Percentiles rank a stretch among this genome's conserved stretches.
phyloP scores from a whole-genome alignment of 2,888 invertebrate species.

The Dione juno region DNA sequence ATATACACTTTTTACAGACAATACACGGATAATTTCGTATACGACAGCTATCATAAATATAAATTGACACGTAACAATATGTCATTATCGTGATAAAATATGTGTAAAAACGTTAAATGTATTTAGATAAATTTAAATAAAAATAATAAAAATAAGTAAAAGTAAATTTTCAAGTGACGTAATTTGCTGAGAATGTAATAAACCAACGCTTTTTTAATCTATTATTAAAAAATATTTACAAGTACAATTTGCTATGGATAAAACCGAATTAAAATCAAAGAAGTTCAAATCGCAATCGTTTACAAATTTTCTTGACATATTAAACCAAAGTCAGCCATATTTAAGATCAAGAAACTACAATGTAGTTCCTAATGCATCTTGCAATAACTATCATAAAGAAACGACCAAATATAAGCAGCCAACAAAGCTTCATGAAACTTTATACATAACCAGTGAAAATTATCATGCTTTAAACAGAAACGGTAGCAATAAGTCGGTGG shows the following conservation, averaged over 20 bases:
- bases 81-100: slow-evolving; percentile 1
- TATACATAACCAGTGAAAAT: slow-evolving; percentile 62
- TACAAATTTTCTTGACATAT: slow-evolving; percentile 60
- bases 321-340: slow-evolving; percentile 46
- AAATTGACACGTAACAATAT: neutral
- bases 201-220: neutral
- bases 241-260: slow-evolving; percentile 19
- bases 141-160: neutral
- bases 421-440: slow-evolving; percentile 35
- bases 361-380: slow-evolving; percentile 16
- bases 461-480: slow-evolving; percentile 59
- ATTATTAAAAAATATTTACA: neutral
- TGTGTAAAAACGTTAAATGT: neutral
- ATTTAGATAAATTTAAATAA: slow-evolving; percentile 2
- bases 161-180: slow-evolving; percentile 22
- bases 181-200: slow-evolving; percentile 1
- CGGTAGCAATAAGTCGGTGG: slow-evolving; percentile 53
- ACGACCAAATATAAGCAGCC: slow-evolving; percentile 19
- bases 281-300: slow-evolving; percentile 56
- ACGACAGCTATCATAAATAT: neutral
- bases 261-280: slow-evolving; percentile 11
- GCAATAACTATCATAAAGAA: slow-evolving; percentile 21
- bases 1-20: neutral
- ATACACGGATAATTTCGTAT: neutral
- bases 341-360: slow-evolving; percentile 27